phyloP scores from a whole-genome alignment of 2,113 vertebrate genomes.

The Prinia subflava region DNA sequence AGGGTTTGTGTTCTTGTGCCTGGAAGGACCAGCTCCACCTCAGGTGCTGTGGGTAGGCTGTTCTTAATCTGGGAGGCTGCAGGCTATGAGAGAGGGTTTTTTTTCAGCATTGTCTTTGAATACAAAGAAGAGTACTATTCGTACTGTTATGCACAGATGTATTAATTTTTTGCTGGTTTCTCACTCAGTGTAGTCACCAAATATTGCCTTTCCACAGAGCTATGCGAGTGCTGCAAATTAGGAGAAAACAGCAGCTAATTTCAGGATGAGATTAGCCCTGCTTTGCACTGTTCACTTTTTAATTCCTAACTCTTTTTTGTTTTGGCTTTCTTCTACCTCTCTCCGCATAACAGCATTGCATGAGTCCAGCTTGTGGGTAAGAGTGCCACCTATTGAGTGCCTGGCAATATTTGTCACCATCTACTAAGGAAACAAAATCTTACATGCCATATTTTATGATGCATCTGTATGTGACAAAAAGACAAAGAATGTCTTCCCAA shows the following conservation, averaged over 20 bases:
- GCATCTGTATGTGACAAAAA: background rate
- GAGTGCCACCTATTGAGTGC: constrained; percentile 71
- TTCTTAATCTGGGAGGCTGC: background rate
- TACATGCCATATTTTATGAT: background rate
- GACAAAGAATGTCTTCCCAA: background rate
- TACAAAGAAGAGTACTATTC: background rate
- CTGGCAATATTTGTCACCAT: background rate
- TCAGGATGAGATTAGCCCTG: background rate
- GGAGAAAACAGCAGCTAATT: background rate
- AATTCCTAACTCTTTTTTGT: background rate
- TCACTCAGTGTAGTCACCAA: background rate
- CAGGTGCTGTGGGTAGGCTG: background rate
- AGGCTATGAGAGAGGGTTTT: background rate
- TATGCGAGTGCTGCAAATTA: background rate
- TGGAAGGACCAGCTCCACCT: background rate
- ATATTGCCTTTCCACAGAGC: background rate
- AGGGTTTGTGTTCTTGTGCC: rapidly evolving
- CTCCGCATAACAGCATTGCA: background rate
- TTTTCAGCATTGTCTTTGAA: background rate
- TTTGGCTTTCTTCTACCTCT: background rate
- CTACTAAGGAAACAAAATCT: background rate
- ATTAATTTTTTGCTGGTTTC: background rate
- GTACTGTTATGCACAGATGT: background rate
- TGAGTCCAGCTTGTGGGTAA: constrained; percentile 51
- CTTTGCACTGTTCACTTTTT: constrained; percentile 20